phyloP scores from a whole-genome alignment of 92 coral and sea anemone genomes.

The Scolanthus callimorphus region DNA sequence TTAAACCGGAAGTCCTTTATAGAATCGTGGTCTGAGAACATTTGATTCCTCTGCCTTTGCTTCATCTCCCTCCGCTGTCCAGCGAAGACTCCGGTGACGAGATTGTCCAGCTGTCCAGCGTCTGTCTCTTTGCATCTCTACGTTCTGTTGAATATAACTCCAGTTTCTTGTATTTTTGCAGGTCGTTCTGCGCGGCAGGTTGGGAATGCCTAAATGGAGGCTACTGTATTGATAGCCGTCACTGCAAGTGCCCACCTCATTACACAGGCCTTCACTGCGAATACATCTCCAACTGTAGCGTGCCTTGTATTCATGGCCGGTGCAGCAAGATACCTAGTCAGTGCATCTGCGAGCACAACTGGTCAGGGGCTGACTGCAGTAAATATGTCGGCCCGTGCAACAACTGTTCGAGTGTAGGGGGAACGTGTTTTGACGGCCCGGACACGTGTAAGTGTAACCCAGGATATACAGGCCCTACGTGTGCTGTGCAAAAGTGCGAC shows the following conservation, averaged over 20 bases:
- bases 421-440: constrained; percentile 76
- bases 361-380: constrained; percentile 64
- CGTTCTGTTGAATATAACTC: too few relatives aligned
- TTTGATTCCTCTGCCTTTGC: too few relatives aligned
- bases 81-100: too few relatives aligned
- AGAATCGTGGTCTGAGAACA: too few relatives aligned
- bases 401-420: constrained; percentile 76
- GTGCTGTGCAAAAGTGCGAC: constrained; percentile 65
- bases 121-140: background rate
- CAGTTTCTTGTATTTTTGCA: constrained; percentile 1
- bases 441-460: constrained; percentile 85
- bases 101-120: background rate
- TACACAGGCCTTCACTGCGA: constrained; percentile 79
- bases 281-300: constrained; percentile 66
- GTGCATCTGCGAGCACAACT: constrained; percentile 70
- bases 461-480: constrained; percentile 81
- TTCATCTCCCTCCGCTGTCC: too few relatives aligned
- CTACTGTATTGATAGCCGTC: constrained; percentile 62
- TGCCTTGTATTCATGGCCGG: constrained; percentile 78
- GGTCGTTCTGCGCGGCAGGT: constrained; percentile 57
- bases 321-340: constrained; percentile 50
- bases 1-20: too few relatives aligned
- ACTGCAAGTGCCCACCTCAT: constrained; percentile 67
- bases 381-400: constrained; percentile 57
- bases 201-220: constrained; percentile 75